Conservation (phyloP, 2,113 vertebrate species). For the Capreolus pygargus region DNA sequence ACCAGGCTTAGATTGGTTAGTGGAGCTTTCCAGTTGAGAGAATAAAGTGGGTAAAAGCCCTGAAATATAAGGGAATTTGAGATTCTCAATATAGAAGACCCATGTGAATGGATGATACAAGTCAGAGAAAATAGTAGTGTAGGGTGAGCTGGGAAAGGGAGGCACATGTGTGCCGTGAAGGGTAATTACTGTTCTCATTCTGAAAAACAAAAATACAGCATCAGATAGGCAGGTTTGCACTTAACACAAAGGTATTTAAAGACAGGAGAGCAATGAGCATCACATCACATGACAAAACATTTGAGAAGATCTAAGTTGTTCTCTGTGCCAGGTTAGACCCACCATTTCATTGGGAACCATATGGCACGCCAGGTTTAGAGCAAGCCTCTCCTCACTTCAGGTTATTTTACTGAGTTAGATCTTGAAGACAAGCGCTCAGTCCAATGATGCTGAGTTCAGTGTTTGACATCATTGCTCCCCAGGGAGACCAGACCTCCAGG, state of each 20-base stretch:
- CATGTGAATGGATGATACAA: background rate
- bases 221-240: background rate
- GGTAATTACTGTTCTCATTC: background rate
- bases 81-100: background rate
- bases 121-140: no score
- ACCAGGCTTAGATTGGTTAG: background rate
- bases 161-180: background rate
- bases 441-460: background rate
- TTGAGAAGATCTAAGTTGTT: background rate
- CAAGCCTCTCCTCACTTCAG: background rate
- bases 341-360: background rate
- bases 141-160: background rate
- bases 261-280: background rate
- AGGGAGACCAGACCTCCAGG: conserved; percentile 10
- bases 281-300: background rate
- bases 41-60: accelerated
- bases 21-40: background rate
- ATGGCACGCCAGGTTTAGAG: background rate
- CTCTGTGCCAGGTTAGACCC: background rate
- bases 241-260: background rate
- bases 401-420: conserved; percentile 26
- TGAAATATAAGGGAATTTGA: background rate
- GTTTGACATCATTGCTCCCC: background rate
- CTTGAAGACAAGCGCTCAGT: conserved; percentile 26
- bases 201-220: background rate